Conservation (phyloP, 2,113 vertebrate genomes). For the Sinocyclocheilus anshuiensis region DNA sequence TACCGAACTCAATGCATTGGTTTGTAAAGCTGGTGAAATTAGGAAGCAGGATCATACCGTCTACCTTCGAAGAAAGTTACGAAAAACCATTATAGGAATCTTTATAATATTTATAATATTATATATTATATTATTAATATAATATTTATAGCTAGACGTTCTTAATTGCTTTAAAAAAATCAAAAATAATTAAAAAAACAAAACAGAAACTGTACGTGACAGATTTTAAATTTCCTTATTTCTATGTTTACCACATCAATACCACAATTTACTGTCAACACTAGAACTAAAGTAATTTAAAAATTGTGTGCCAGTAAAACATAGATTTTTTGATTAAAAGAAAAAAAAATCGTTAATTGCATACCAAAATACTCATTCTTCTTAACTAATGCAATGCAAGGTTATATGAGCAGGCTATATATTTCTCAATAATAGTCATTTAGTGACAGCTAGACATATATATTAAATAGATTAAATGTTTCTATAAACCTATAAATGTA, state of each 20-base stretch:
- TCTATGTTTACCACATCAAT: not conserved
- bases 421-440: not conserved
- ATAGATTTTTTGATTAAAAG: not conserved
- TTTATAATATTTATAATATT: too few species aligned
- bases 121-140: too few species aligned
- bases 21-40: not conserved
- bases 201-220: not conserved
- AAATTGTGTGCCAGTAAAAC: not conserved
- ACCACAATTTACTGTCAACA: not conserved
- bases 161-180: not conserved
- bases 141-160: not conserved
- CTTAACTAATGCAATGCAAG: not conserved
- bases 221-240: not conserved
- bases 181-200: not conserved
- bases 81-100: not conserved
- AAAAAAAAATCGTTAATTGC: not conserved
- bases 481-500: not conserved
- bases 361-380: not conserved
- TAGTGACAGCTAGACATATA: not conserved
- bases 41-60: not conserved
- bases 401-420: not conserved
- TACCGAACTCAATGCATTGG: conserved; percentile 58
- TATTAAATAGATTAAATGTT: not conserved
- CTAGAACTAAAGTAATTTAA: not conserved
- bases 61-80: not conserved